Base-by-base conservation (phyloP, 2,797 vertebrate species). In the Lacerta viridis region DNA sequence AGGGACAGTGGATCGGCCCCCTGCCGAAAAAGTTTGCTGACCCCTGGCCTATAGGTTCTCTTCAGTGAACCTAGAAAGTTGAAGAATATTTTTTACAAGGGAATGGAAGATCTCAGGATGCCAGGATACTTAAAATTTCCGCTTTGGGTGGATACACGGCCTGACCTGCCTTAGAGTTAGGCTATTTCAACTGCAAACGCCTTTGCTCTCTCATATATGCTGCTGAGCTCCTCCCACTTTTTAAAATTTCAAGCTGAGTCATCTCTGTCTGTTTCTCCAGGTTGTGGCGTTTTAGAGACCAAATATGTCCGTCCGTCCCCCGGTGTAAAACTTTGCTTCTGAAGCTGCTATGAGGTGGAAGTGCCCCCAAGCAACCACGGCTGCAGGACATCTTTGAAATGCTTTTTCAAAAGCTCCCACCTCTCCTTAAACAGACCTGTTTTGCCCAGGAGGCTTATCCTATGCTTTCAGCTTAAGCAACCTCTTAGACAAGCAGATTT, bases 171-270 rank as follows among this genome's bases (percentile, higher is more conserved):
- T 76, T 72, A 59, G 33, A 33, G 80, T 71, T 92, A 46, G 88
- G 89, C 83, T 83, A 91, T 89, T 75, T 83, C 46, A 77, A 72
- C 85, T 91, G 89, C 87, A 41, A 9, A 90, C 90, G 81, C 33
- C 88, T 91, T 88, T 93, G 80, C 72, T 46, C 41, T 78, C 86
- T 86, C 80, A 92, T 29, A 80, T 80, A 61, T 61, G 46, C 74
- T 84, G 27, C 86, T 25, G 79, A 41, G 27, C 82, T 84, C 76
- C 10, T 20, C 33, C 5, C n/a, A 8, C 11, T 13, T 20, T 25
- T 15, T 36, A 3, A 81, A 50, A 84, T 94, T 94, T 90, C 85
- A 94, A 91, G 85, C 88, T 91, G 84, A 93, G 87, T 85, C 89
- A 91, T 81, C 85, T 88, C 90, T 81, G 84, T 69, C 76, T 93